Conservation (phyloP, 1,140 invertebrate genomes). For the Nixonia krombeini region DNA sequence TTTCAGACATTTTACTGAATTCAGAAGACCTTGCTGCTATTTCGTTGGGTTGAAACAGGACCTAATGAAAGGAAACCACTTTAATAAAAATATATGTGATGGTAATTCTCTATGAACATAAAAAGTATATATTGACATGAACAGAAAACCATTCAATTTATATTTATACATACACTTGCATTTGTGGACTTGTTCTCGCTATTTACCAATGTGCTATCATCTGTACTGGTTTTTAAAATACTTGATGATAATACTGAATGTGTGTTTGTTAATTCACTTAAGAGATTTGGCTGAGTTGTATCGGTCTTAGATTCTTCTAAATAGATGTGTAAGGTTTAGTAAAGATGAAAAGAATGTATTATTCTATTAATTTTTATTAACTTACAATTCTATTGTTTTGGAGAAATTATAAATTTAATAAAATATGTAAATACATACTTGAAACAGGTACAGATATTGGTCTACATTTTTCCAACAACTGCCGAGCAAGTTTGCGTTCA, state of each 20-base stretch:
- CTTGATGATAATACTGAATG: constrained; percentile 19
- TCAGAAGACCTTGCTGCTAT: constrained; percentile 61
- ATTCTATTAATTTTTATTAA: too few species aligned
- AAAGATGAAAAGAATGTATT: too few species aligned
- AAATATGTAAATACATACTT: constrained; percentile 13
- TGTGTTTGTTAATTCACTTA: constrained; percentile 20
- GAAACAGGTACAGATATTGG: not conserved
- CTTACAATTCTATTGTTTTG: not conserved
- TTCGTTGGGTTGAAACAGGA: constrained; percentile 60
- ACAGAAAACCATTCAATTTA: constrained; percentile 20
- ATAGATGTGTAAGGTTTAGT: not conserved
- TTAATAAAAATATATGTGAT: not conserved
- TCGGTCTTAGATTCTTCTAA: not conserved
- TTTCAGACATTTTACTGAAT: constrained; percentile 40
- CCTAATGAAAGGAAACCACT: constrained; percentile 36
- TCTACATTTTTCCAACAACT: constrained; percentile 52
- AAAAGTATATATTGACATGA: constrained; percentile 7
- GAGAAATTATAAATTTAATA: not conserved
- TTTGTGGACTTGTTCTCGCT: constrained; percentile 4
- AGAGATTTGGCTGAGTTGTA: constrained; percentile 13
- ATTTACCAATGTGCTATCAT: not conserved
- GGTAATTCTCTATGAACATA: not conserved
- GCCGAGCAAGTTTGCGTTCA: constrained; percentile 54
- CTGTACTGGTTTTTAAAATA: not conserved
- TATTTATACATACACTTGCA: constrained; percentile 25